Base-by-base conservation (phyloP, 2,888 invertebrate genomes). In the Osedax fenrisi region DNA sequence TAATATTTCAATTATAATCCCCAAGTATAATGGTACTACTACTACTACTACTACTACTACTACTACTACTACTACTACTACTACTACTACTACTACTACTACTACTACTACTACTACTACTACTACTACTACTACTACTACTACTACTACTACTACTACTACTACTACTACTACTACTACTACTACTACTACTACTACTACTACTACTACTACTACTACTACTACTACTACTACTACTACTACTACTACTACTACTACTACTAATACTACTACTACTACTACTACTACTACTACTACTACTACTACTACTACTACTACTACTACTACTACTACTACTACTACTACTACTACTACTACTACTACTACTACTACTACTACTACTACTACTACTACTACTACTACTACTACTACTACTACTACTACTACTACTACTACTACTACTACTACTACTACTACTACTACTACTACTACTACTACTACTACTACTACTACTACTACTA, bases 381-480 rank as follows among this genome's bases (percentile, higher is more conserved):
- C 17, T 56, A 56, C 56, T 56, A 56, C 56, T 56, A 56, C 56
- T 56, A 56, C 17, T 56, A 61, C 2, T 61, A 61, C 61, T 61
- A 61, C 61, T 61, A 61, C 2, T 61, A 61, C 61, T 61, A 61
- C 61, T 61, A 61, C 61, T 3, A 61, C 61, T 61, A 61, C 61
- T 61, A 61, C 61, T 61, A 61, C 61, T 61, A 61, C 5, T 61
- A 61, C 61, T 61, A 61, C 61, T 61, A 61, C 61, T 61, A 61
- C 61, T 61, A 61, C 61, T 61, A 61, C 61, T 61, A 61, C 61
- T 61, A 61, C 3, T 61, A 61, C 61, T 61, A 61, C 61, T 61
- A 61, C 61, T 61, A 61, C 56, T 56, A 56, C 56, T 56, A 56
- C 56, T 56, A 56, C 56, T 56, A 56, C 56, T 56, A 56, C 56